Evolutionary conservation across 2,113 vertebrate species (phyloP).

Genomic region (Eclectus roratus): DNA sequence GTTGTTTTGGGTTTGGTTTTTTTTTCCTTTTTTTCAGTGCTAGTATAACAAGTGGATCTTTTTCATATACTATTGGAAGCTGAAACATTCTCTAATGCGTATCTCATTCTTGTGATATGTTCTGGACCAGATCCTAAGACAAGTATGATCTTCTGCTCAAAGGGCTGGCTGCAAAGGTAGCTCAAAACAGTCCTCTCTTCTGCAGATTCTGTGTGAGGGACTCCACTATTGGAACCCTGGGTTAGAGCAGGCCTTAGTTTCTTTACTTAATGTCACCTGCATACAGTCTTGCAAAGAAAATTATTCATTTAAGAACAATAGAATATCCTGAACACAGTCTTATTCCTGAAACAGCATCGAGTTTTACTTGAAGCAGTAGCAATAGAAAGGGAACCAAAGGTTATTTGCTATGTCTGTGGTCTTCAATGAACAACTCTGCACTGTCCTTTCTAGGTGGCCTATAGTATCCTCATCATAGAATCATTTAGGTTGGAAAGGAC

Average conservation of each 20-base stretch:
- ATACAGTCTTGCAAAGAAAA: neutral
- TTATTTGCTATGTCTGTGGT: neutral
- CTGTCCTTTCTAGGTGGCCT: neutral
- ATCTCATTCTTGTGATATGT: neutral
- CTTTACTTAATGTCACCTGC: neutral
- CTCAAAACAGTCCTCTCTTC: neutral
- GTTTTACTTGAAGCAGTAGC: neutral
- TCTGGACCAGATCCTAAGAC: neutral
- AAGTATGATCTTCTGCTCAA: neutral
- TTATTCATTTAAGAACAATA: neutral
- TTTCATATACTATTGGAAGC: neutral
- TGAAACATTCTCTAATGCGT: neutral
- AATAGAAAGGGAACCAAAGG: neutral
- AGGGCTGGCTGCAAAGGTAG: neutral
- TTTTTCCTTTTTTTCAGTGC: neutral
- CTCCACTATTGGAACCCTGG: neutral
- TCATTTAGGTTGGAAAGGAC: too few relatives aligned
- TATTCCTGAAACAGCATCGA: neutral
- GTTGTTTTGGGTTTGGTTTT: neutral
- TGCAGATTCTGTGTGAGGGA: neutral
- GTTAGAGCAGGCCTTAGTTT: neutral
- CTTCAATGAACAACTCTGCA: neutral
- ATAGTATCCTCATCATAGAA: neutral
- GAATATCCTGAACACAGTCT: neutral
- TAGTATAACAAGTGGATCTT: neutral